These are phyloP conservation scores for Lepidochitona cinerea DNA, from an alignment of 2,888 invertebrate genomes.

Conservation along the genomic window DNA sequence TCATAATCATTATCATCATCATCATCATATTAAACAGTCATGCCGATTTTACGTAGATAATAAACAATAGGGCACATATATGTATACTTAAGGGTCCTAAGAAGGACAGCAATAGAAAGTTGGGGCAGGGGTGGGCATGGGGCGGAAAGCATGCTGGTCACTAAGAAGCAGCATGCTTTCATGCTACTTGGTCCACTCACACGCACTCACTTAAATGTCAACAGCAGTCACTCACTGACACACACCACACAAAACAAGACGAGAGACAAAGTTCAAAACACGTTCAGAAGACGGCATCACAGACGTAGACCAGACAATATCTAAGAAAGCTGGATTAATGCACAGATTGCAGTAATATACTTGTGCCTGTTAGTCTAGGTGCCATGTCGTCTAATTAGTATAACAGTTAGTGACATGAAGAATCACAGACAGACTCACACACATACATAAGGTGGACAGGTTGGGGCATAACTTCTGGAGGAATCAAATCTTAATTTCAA, in stretches of 20 bases:
- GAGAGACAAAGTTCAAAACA: background rate
- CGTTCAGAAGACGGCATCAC: background rate
- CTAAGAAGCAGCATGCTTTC: conserved; percentile 36
- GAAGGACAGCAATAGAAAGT: background rate
- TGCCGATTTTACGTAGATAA: conserved; percentile 14
- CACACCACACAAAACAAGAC: background rate
- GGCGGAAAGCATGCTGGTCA: conserved; percentile 31
- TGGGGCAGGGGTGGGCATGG: conserved; percentile 1
- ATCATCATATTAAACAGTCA: conserved; percentile 55
- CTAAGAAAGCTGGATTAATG: conserved; percentile 6
- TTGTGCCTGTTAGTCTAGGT: conserved; percentile 9
- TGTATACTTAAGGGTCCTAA: conserved; percentile 10
- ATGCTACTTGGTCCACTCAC: conserved; percentile 23
- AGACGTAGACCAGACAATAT: background rate
- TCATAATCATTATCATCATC: conserved; percentile 36
- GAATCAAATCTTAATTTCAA: too few species aligned
- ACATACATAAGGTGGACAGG: background rate
- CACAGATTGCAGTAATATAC: conserved; percentile 6
- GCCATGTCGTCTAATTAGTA: background rate
- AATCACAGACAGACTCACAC: background rate
- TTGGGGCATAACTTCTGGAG: background rate
- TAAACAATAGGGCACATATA: conserved; percentile 11
- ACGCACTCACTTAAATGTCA: too few species aligned
- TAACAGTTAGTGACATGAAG: conserved; percentile 2
- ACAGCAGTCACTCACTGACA: too few species aligned